Base-by-base conservation (phyloP, 1,140 invertebrate species). In the Panonychus citri region DNA sequence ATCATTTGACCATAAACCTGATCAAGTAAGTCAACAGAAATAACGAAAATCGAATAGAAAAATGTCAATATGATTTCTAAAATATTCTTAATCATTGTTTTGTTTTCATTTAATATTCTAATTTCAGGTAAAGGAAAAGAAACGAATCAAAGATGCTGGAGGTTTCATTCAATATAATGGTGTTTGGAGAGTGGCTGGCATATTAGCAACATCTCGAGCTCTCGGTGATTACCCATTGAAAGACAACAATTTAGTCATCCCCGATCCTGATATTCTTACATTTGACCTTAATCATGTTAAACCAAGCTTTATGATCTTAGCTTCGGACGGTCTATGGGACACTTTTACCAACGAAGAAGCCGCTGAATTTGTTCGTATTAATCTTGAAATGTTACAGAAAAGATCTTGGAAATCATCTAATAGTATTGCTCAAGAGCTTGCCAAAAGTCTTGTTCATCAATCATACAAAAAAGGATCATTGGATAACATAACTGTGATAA, bases 321-420 rank as follows among this genome's bases (percentile, higher is more conserved):
- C 90, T 13, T 84, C 87, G 3, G 91, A 95, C 76, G 91, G 91
- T 13, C 73, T 96, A 10, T 95, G 89, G 89, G 91, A 95, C 70
- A 88, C 83, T 28, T 90, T 93, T 65, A 77, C 77, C 19, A 95
- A 94, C 70, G 87, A 94, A 69, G 88, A 94, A 69, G 89, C 88
- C 49, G 79, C 91, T 15, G 78, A 80, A 61, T 93, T 82, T 69
- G 79, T 89, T 8, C 65, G 63, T 55, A 71, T 76, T 26, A 37
- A 42, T 10, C 10, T 12, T 21, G 49, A 51, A 12, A n/a, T 51
- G 25, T 43, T 43, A 43, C 21, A 17, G 17, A 43, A 19, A 21
- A 17, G 42, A 43, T 12, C 21, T 17, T 43, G 17, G 42, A 52
- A 5, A 3, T n/a, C 13, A n/a, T 25, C 28, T 40, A 3, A 3